Base-by-base conservation (phyloP, 2,888 invertebrate species). In the Archips xylosteana region DNA sequence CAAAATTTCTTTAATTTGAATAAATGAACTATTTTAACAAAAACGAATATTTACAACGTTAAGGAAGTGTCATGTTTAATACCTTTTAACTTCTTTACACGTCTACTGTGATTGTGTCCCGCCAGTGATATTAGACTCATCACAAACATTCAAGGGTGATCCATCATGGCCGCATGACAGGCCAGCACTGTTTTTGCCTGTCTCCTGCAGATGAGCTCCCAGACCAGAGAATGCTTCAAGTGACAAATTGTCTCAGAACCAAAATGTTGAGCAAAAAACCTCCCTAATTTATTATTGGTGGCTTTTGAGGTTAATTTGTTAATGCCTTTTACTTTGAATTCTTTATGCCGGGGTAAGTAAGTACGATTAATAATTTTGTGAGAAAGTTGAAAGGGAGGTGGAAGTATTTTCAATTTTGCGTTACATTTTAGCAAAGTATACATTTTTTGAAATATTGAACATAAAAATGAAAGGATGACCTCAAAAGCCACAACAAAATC, bases 161-260 rank as follows among this genome's bases (percentile, higher is more conserved):
- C 60, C 51, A 74, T 74, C 74, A 74, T 70, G 34, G 13, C 59
- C 12, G 45, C 51, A 60, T 54, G 74, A 74, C 74, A 70, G 54
- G 60, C 36, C 4, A 65, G 74, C 74, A 72, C 74, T 74, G 74
- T 74, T 74, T 74, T 74, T 74, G 74, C 65, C 64, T 42, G 74
- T 70, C 74, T 70, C 5, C 65, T 61, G 60, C 74, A 74, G 74
- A 74, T 15, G 54, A 71, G 59, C 70, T 64, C 62, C 57, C 62
- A 54, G 34, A 32, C 57, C 62, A 67, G 62, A 72, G 72, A 61
- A 74, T 61, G 60, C 65, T 65, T n/a, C 65, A 69, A 73, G 65
- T 74, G 74, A 74, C 74, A 74, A 74, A 74, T 74, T 39, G 74
- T 74, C 74, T 65, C n/a, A 73, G 72, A 69, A 70, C 74, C 70